Conservation (phyloP, 2,113 vertebrate species). For the Cephalophus harveyi region DNA sequence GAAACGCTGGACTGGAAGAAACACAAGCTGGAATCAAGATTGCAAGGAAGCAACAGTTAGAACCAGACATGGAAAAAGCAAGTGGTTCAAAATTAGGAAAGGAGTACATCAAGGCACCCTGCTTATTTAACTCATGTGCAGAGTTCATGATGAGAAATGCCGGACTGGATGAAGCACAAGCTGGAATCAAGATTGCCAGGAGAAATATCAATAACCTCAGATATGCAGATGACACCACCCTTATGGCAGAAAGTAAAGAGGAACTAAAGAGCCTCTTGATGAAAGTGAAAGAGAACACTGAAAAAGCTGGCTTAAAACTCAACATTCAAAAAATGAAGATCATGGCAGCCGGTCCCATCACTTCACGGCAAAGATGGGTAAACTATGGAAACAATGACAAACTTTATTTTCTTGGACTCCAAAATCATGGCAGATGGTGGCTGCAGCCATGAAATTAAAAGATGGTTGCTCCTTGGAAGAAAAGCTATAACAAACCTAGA, state of each 20-base stretch:
- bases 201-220: background rate
- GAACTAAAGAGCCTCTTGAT: background rate
- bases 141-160: background rate
- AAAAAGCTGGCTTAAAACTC: background rate
- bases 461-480: background rate
- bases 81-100: background rate
- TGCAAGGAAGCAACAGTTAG: background rate
- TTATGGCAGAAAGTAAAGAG: background rate
- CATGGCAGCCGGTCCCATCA: background rate
- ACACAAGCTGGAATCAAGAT: too few species aligned
- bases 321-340: background rate
- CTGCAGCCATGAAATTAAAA: background rate
- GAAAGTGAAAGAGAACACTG: background rate
- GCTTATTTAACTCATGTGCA: background rate
- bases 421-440: background rate
- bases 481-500: background rate
- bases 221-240: background rate
- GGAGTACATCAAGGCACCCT: background rate
- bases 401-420: background rate
- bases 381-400: background rate
- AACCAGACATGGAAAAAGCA: background rate
- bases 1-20: too few species aligned
- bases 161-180: background rate
- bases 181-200: background rate
- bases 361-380: background rate